phyloP scores from a whole-genome alignment of 2,113 vertebrate species.

The Thermophis baileyi region DNA sequence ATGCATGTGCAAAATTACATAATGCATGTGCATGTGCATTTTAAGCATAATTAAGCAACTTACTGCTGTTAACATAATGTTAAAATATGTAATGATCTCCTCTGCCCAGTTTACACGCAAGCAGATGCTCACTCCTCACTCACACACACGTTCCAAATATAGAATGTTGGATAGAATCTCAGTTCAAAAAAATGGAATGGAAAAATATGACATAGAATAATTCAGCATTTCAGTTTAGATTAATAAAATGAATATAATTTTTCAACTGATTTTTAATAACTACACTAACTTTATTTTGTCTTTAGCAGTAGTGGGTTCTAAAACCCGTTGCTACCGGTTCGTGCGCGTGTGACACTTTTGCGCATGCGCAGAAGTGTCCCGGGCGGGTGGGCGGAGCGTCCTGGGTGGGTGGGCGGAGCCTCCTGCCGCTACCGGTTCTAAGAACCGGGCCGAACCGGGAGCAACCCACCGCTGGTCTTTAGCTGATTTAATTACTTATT shows the following conservation, averaged over 20 bases:
- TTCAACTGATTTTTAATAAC: constrained; percentile 53
- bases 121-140: neutral
- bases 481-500: constrained; percentile 68
- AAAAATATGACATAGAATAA: constrained; percentile 53
- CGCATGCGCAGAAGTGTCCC: too few species aligned
- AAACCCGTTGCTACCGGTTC: too few species aligned
- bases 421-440: too few species aligned
- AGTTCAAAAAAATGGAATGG: constrained; percentile 5
- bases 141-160: neutral
- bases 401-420: too few species aligned
- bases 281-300: constrained; percentile 53
- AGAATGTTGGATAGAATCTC: neutral
- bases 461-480: too few species aligned
- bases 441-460: too few species aligned
- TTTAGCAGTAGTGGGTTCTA: too few species aligned
- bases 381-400: too few species aligned
- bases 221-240: constrained; percentile 37
- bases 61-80: neutral
- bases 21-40: neutral
- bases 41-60: neutral
- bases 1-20: neutral
- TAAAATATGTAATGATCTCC: neutral
- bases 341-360: too few species aligned
- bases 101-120: neutral
- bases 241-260: neutral